Base-by-base conservation (phyloP, 2,888 invertebrate genomes). In the Drosophila kambysellisi region DNA sequence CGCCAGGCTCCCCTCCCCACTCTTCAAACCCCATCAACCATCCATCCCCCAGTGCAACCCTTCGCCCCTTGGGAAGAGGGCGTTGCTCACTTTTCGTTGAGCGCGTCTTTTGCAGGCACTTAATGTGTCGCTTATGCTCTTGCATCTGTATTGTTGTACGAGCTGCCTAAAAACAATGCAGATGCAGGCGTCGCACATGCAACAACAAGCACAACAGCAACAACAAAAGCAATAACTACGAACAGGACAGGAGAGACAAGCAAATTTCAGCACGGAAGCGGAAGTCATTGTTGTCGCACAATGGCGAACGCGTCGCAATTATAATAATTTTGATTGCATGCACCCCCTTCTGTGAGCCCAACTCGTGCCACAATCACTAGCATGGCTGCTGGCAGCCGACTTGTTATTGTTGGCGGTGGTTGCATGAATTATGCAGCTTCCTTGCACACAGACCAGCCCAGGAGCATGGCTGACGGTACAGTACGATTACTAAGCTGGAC, bases 241-340 rank as follows among this genome's bases (percentile, higher is more conserved):
- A 50, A 61, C 39, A 32, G 56, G 52, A 33, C 64, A 48, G 71
- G 52, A 64, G 33, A 86, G 83, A 81, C 89, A 75, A 70, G 88
- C 82, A 70, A 86, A 90, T 89, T 86, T 88, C 81, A 81, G 84
- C 89, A 80, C 88, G 90, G 91, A 91, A 89, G 91, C 91, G 91
- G 91, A 91, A 91, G 91, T 90, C 91, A 90, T 91, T 91, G 88
- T 90, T 87, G 85, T 87, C 83, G 79, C 82, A 91, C 91, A 91
- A 91, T 90, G 91, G 85, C 79, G 88, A 89, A 89, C 85, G 91
- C 89, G 81, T 89, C 88, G 91, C 87, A 91, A 91, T 91, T 91
- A 91, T 91, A 88, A 91, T 91, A 91, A 90, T 91, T 91, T 89
- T 89, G 91, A 91, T 91, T 91, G 79, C 90, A 86, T 77, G 69